A percentile compares a stretch with the other conserved stretches of the same genome.
Evolutionary conservation across 2,113 vertebrate species (phyloP).

Genomic region (Tragelaphus imberbis): DNA sequence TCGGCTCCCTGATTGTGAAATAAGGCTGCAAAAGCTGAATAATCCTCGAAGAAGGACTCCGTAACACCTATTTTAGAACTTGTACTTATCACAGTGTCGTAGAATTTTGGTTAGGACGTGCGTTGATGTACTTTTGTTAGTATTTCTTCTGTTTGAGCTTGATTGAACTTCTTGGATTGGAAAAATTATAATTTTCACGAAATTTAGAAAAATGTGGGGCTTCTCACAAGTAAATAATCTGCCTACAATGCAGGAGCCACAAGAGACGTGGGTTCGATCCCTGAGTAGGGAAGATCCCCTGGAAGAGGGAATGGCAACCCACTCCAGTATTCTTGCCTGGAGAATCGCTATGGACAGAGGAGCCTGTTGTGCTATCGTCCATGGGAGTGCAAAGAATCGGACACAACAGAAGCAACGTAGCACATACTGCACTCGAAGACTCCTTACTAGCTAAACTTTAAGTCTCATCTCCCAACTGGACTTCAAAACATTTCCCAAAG

Average conservation of each 20-base stretch:
- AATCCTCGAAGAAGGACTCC: not conserved
- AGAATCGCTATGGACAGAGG: not conserved
- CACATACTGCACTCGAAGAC: not conserved
- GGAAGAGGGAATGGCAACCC: not conserved
- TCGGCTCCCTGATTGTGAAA: not conserved
- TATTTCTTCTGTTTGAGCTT: not conserved
- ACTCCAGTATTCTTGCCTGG: not conserved
- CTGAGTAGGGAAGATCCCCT: not conserved
- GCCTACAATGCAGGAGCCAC: not conserved
- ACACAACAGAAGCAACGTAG: not conserved
- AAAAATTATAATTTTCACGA: not conserved
- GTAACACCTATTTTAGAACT: not conserved
- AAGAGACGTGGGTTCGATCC: not conserved
- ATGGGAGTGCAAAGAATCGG: not conserved
- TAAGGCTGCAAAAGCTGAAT: not conserved
- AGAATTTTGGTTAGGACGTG: not conserved
- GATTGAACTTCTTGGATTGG: not conserved
- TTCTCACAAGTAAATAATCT: not conserved
- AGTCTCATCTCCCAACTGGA: not conserved
- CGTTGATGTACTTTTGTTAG: not conserved
- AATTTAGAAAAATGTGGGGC: not conserved
- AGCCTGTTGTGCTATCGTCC: not conserved
- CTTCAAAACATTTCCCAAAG: not conserved
- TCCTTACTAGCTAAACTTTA: not conserved
- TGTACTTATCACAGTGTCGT: not conserved